A percentile compares a stretch with the other conserved stretches of the same genome.
Conservation (phyloP, 2,888 invertebrate species). For the Orthonevra nobilis region DNA sequence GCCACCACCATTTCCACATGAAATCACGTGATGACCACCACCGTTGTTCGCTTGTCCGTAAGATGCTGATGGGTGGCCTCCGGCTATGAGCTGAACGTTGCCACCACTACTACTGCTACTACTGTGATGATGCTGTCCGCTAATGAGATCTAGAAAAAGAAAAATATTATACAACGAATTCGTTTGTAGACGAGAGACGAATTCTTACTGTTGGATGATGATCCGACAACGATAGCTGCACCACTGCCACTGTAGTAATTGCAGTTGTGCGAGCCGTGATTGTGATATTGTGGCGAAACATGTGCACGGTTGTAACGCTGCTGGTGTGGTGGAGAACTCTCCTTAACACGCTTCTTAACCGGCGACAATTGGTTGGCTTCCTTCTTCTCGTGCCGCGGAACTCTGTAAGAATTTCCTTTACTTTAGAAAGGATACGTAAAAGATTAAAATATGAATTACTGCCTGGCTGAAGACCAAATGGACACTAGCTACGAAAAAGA, state of each 20-base stretch:
- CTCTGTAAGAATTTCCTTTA: slow-evolving; percentile 80
- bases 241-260: slow-evolving; percentile 75
- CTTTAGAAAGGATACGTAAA: slow-evolving; percentile 72
- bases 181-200: no score
- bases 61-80: slow-evolving; percentile 68
- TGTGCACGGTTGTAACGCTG: slow-evolving; percentile 80
- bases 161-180: no score
- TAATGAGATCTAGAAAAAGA: slow-evolving; percentile 42
- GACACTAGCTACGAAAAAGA: slow-evolving; percentile 45
- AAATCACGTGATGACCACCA: slow-evolving; percentile 69
- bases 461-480: slow-evolving; percentile 54
- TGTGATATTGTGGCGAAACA: slow-evolving; percentile 79
- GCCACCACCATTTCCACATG: slow-evolving; percentile 72
- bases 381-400: slow-evolving; percentile 86
- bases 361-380: slow-evolving; percentile 95
- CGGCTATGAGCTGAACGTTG: slow-evolving; percentile 71
- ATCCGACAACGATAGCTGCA: slow-evolving; percentile 73
- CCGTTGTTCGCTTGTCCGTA: slow-evolving; percentile 74
- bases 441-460: slow-evolving; percentile 57
- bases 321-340: slow-evolving; percentile 92
- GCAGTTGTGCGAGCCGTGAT: slow-evolving; percentile 76
- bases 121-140: slow-evolving; percentile 66
- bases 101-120: slow-evolving; percentile 69
- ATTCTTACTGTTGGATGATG: slow-evolving; percentile 77
- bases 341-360: slow-evolving; percentile 97